Evolutionary conservation across 2,113 vertebrate species (phyloP), one percentile per base, ranked within the genome.

Genomic region (Corythoichthys intestinalis): DNA sequence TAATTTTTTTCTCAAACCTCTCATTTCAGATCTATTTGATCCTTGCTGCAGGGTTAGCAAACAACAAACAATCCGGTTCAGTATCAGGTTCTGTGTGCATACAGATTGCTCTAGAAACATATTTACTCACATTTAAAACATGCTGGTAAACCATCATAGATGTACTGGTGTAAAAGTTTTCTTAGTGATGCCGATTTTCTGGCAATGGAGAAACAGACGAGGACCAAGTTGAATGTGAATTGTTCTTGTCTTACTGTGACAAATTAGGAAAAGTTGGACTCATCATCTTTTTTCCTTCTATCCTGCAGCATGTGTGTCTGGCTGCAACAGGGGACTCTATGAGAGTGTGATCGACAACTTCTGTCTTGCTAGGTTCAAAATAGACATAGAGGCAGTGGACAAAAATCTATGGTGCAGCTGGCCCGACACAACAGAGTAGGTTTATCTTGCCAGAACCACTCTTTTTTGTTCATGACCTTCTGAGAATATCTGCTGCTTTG

Each of bases 351-450:
- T 92, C 70, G 50, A 72, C 0, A 62, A 87, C 0, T 7, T 85
- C 44, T 92, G 91, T 74, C 44, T 87, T 0, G 50, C 59, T 0
- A 83, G 78, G 63, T 90, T 92, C 76, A 61, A 64, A 1, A 1
- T 74, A 0, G 81, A 90, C 67, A 88, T 91, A 86, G 65, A 2
- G 2, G 74, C 39, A 6, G 47, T 91, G 76, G 82, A 89, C 14
- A 76, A 6, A 2, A 66, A 47, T 48, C 69, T 80, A 59, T 92
- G 89, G 89, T 92, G 90, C 83, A 91, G 82, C 83, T 92, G 91
- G 91, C 61, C 72, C 0, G 76, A 87, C 65, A 90, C 88, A 1
- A 71, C 66, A 39, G 65, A 84, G 91, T 92, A 69, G 90, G 89
- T 90, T 62, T 35, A 56, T 35, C 17, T 6, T 1, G 49, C 11